Percentiles rank a stretch among this genome's conserved stretches.
Evolutionary conservation across 1,140 invertebrate genomes (phyloP).

Genomic region (Macrocentrus cingulum): DNA sequence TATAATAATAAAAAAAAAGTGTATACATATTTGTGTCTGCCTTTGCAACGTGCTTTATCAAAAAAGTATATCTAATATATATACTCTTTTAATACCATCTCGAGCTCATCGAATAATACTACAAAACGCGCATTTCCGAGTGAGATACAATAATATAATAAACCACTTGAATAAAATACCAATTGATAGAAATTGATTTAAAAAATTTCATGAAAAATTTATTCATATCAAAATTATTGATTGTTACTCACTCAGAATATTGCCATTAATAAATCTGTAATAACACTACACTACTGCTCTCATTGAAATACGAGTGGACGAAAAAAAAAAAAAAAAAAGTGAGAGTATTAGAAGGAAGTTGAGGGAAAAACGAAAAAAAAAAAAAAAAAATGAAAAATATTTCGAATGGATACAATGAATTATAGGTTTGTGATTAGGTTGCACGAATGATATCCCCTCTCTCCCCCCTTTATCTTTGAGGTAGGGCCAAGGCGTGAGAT

Average conservation of each 20-base stretch:
- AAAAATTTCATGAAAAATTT: conserved; percentile 22
- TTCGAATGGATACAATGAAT: too few species aligned
- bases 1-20: too few species aligned
- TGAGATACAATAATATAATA: too few species aligned
- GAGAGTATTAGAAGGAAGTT: too few species aligned
- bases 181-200: too few species aligned
- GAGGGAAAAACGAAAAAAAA: too few species aligned
- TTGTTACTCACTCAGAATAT: conserved; percentile 26
- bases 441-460: neutral
- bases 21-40: too few species aligned
- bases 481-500: neutral
- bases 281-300: neutral
- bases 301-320: neutral
- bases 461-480: conserved; percentile 13
- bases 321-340: too few species aligned
- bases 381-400: too few species aligned
- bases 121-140: conserved; percentile 39
- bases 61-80: too few species aligned
- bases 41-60: neutral
- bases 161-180: too few species aligned
- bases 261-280: conserved; percentile 21
- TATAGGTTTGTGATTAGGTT: neutral
- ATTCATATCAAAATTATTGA: conserved; percentile 12
- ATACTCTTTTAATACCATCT: conserved; percentile 27
- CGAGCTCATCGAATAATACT: conserved; percentile 41